Evolutionary conservation across 2,888 invertebrate genomes (phyloP).

Genomic region (Stictocephala bisonia): DNA sequence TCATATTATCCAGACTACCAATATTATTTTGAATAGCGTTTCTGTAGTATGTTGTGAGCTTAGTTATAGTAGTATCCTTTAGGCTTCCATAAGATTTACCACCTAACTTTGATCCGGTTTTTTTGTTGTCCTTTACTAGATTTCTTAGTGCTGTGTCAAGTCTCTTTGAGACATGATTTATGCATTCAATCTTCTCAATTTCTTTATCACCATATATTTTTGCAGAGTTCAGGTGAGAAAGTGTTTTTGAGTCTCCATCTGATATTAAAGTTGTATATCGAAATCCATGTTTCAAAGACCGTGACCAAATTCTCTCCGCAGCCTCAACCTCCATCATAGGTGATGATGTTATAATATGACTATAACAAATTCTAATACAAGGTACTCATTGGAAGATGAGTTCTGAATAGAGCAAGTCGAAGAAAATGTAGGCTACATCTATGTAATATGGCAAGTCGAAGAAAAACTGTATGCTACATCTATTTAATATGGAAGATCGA

Average conservation of each 20-base stretch:
- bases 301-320: constrained; percentile 46
- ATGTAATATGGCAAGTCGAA: too few relatives aligned
- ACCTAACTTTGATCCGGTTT: constrained; percentile 12
- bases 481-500: too few relatives aligned
- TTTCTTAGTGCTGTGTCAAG: constrained; percentile 46
- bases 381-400: too few relatives aligned
- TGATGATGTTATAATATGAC: too few relatives aligned
- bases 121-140: constrained; percentile 8
- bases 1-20: background rate
- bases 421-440: too few relatives aligned
- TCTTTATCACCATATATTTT: constrained; percentile 21
- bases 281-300: constrained; percentile 32
- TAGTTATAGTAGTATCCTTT: constrained; percentile 23
- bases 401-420: too few relatives aligned
- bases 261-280: constrained; percentile 49
- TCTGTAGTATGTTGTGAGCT: background rate
- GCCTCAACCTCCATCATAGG: constrained; percentile 52
- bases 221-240: constrained; percentile 25
- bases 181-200: constrained; percentile 46
- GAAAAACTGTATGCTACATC: too few relatives aligned
- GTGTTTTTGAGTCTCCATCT: constrained; percentile 46
- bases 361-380: too few relatives aligned
- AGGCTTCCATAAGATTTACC: constrained; percentile 25
- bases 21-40: background rate
- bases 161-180: constrained; percentile 48